Evolutionary conservation across 2,888 invertebrate genomes (phyloP).

Genomic region (Clitarchus hookeri): DNA sequence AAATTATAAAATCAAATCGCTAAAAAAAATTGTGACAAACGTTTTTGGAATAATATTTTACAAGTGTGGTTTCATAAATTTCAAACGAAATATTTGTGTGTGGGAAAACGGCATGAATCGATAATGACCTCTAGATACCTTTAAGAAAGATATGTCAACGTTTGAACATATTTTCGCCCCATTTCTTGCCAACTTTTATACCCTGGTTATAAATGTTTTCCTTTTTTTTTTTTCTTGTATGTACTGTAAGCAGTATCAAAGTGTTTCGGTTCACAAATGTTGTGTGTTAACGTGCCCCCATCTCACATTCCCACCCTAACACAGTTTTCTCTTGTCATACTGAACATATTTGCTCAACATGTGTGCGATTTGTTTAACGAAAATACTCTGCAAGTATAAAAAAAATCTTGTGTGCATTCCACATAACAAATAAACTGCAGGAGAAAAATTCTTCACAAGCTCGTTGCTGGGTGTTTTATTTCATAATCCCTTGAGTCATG

Average conservation of each 20-base stretch:
- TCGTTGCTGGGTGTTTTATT: neutral
- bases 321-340: constrained; percentile 35
- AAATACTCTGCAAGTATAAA: constrained; percentile 32
- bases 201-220: constrained; percentile 20
- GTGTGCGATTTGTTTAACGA: constrained; percentile 34
- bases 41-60: neutral
- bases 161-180: neutral
- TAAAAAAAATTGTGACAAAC: neutral
- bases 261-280: neutral
- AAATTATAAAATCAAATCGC: no score
- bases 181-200: constrained; percentile 19
- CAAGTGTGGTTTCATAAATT: neutral
- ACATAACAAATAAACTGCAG: constrained; percentile 37
- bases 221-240: neutral
- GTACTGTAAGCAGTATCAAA: neutral
- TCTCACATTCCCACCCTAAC: neutral
- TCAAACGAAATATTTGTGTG: neutral
- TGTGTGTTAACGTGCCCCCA: constrained; percentile 10
- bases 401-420: constrained; percentile 40
- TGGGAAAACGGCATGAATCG: neutral
- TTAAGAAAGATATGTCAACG: neutral
- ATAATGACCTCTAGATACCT: constrained; percentile 3
- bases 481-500: no score
- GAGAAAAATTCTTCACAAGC: constrained; percentile 27
- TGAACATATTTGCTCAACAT: constrained; percentile 42